Evolutionary conservation across 2,888 invertebrate species (phyloP).

Genomic region (Palloptera scutellata): DNA sequence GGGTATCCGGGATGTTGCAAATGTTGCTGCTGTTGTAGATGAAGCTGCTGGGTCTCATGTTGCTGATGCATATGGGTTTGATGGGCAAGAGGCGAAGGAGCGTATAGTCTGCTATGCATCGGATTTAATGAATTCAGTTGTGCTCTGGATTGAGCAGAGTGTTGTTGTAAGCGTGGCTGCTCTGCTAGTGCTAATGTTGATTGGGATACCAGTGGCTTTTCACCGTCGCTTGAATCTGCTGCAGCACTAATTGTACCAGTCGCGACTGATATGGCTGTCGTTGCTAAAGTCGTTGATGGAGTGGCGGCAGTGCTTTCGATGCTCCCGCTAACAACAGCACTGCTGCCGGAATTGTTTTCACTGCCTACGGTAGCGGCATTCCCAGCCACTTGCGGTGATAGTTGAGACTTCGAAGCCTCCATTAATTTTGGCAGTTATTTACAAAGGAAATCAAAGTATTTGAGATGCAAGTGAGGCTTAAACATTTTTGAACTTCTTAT

Average conservation of each 20-base stretch:
- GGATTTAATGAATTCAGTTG: slow-evolving; percentile 39
- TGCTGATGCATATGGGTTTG: slow-evolving; percentile 37
- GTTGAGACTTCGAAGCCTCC: background rate
- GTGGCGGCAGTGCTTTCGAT: slow-evolving; percentile 40
- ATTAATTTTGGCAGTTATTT: too few relatives aligned
- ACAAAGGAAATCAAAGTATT: too few relatives aligned
- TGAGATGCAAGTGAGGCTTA: too few relatives aligned
- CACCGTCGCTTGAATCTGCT: slow-evolving; percentile 77
- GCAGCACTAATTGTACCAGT: slow-evolving; percentile 71
- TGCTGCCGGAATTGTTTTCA: slow-evolving; percentile 14
- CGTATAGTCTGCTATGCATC: slow-evolving; percentile 19
- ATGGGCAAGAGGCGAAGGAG: slow-evolving; percentile 63
- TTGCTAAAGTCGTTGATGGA: slow-evolving; percentile 16
- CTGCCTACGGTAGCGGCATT: slow-evolving; percentile 4
- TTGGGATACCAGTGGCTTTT: slow-evolving; percentile 68
- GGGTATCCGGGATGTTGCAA: slow-evolving; percentile 43
- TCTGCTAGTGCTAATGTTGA: slow-evolving; percentile 50
- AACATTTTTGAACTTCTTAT: too few relatives aligned
- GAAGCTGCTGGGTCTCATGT: slow-evolving; percentile 29
- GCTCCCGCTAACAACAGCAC: slow-evolving; percentile 25
- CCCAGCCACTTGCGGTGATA: slow-evolving; percentile 24
- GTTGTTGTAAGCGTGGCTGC: slow-evolving; percentile 58
- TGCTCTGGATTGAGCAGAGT: slow-evolving; percentile 24
- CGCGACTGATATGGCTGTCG: background rate
- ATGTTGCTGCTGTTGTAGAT: slow-evolving; percentile 43